phyloP scores from a whole-genome alignment of 2,797 vertebrate species.

The Gymnothorax reevesii region DNA sequence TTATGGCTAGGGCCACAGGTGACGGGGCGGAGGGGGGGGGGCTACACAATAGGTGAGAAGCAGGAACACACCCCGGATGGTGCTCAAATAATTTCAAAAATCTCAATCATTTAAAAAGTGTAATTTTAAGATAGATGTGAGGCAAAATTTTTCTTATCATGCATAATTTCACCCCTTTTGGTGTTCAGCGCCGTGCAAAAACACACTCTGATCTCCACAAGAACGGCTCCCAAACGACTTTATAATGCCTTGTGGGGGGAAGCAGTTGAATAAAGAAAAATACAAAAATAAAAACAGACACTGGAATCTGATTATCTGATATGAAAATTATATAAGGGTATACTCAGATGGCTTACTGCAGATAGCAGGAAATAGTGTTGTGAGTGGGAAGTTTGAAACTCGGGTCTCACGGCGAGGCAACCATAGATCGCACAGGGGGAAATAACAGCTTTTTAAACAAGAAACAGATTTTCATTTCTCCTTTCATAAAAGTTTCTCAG shows the following conservation, averaged over 20 bases:
- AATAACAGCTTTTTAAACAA: slow-evolving; percentile 2
- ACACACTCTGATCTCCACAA: not conserved
- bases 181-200: not conserved
- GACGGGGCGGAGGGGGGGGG: no score
- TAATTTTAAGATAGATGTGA: not conserved
- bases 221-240: not conserved
- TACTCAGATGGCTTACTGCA: not conserved
- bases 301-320: slow-evolving; percentile 12
- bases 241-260: no score
- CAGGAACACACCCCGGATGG: no score
- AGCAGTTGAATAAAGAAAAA: not conserved
- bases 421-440: not conserved
- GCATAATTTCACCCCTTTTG: not conserved
- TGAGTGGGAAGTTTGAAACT: not conserved
- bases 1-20: no score
- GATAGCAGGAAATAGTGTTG: not conserved
- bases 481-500: not conserved
- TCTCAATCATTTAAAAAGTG: not conserved
- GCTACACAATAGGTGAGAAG: no score
- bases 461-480: not conserved
- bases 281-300: slow-evolving; percentile 5
- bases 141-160: not conserved
- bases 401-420: not conserved
- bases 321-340: slow-evolving; percentile 12
- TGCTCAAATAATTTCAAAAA: no score